Evolutionary conservation across 2,797 vertebrate genomes (phyloP).

Genomic region (Amblyraja radiata): DNA sequence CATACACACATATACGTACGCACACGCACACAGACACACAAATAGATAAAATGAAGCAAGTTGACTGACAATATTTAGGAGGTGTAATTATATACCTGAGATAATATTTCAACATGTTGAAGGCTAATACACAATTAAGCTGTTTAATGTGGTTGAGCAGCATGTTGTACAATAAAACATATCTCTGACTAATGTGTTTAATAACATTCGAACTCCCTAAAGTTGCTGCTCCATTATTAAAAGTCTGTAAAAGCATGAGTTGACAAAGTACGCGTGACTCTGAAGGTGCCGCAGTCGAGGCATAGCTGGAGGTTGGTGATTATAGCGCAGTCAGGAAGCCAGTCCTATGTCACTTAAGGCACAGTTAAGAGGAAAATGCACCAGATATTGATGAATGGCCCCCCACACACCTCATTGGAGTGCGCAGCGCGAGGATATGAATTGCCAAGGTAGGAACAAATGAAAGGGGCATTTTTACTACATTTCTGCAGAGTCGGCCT

Average conservation of each 20-base stretch:
- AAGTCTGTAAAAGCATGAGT: not conserved
- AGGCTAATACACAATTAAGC: not conserved
- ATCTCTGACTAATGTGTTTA: slow-evolving; percentile 8
- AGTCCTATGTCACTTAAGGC: not conserved
- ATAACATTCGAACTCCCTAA: slow-evolving; percentile 25
- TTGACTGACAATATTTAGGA: not conserved
- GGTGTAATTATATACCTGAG: not conserved
- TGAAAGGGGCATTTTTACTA: not conserved
- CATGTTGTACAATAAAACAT: slow-evolving; percentile 1
- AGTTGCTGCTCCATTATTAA: slow-evolving; percentile 10
- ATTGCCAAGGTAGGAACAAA: not conserved
- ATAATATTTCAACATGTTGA: not conserved
- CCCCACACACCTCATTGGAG: not conserved
- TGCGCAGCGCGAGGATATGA: not conserved
- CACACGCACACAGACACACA: too few relatives aligned
- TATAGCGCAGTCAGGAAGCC: not conserved
- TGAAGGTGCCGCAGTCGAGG: not conserved
- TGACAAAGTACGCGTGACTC: not conserved
- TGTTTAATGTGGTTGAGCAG: not conserved
- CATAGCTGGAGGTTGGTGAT: not conserved
- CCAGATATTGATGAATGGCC: not conserved
- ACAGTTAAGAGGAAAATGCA: not conserved
- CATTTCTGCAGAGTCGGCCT: not conserved
- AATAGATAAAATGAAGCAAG: not conserved
- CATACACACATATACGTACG: too few relatives aligned